Percentiles rank a stretch among this genome's conserved stretches.
Evolutionary conservation across 2,888 invertebrate genomes (phyloP).

Genomic region (Aphodius sticticus): DNA sequence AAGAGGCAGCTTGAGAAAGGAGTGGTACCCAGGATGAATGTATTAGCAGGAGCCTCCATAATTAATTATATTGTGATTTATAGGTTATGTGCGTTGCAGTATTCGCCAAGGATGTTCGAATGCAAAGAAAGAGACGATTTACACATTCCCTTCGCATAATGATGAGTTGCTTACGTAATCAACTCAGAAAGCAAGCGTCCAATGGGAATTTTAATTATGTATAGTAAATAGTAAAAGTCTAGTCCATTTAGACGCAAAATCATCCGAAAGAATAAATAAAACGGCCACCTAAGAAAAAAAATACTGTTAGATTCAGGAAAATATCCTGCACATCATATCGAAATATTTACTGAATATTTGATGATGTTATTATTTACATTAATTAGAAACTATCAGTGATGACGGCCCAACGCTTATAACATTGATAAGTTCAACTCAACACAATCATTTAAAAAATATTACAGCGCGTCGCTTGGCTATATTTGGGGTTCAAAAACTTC

Average conservation of each 20-base stretch:
- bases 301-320: no score
- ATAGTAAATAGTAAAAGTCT: not conserved
- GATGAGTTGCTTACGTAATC: not conserved
- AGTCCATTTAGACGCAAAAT: not conserved
- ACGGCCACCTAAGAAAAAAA: no score
- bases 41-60: not conserved
- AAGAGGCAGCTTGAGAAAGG: not conserved
- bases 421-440: no score
- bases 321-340: no score
- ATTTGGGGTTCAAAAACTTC: no score
- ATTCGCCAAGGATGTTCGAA: not conserved
- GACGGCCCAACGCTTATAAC: no score
- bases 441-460: no score
- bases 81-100: not conserved
- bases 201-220: not conserved
- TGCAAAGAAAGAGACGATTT: not conserved
- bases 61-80: not conserved
- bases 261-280: not conserved
- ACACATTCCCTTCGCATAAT: not conserved
- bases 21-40: conserved; percentile 4
- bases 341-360: no score
- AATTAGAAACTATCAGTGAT: no score
- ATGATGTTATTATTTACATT: no score
- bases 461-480: no score
- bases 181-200: not conserved